Evolutionary conservation across 2,113 vertebrate genomes (phyloP), one percentile per base, ranked within the genome.

Genomic region (Sapayoa aenigma): DNA sequence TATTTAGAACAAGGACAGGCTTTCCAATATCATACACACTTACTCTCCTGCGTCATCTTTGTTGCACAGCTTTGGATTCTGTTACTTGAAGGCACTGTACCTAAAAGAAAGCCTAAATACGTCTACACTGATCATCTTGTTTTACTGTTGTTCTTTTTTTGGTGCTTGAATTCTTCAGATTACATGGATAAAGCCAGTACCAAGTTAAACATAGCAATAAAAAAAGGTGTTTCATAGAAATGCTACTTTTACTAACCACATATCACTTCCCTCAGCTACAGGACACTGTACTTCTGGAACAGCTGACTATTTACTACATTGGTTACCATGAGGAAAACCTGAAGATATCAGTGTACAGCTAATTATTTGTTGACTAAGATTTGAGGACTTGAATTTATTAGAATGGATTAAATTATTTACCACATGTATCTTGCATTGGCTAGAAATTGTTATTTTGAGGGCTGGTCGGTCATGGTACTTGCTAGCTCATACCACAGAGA

Each of bases 71-170:
- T 94, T 96, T 95, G 89, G 76, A 71, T 90, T 96, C 84, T 87
- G 84, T 96, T 96, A 96, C 94, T 97, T 97, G 95, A 96, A 96
- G 94, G 71, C 14, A 4, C 10, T 69, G 60, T 89, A 55, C 53
- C 2, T 33, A 23, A 88, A 80, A 47, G 86, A 87, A 79, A 89
- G 74, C 66, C 92, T 71, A 46, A 74, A 49, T 30, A 24, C 1
- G 14, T 82, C 67, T 82, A 67, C 87, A 39, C 22, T 53, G 75
- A 84, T 60, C 69, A 58, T 89, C 56, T 46, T 39, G 52, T 75
- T 69, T 71, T 75, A 74, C 35, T 75, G 39, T 46, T 85, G 28
- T 67, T 92, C 41, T 75, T 66, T 76, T 63, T 91, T 60, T 92
- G 96, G 95, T 96, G 94, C 95, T 96, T 89, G 77, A 69, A 67